Percentiles rank a stretch among this genome's conserved stretches.
Conservation (phyloP, 2,797 vertebrate genomes). For the Spinus olivaceus region DNA sequence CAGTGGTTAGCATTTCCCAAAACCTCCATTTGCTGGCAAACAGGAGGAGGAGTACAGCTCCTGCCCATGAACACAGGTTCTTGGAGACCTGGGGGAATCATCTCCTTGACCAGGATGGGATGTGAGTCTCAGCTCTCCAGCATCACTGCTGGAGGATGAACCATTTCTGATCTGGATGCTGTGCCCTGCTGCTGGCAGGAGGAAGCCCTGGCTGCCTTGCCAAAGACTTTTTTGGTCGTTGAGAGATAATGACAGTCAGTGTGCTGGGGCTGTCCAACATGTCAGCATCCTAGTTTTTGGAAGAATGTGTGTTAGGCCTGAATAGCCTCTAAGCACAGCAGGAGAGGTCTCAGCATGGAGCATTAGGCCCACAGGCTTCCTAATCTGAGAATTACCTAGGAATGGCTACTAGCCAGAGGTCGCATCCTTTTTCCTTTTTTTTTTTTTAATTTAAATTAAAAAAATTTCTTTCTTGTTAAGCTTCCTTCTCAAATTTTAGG, state of each 20-base stretch:
- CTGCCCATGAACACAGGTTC: neutral
- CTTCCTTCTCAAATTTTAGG: neutral
- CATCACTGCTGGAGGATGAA: neutral
- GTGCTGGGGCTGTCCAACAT: neutral
- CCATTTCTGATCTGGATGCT: neutral
- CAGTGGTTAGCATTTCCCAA: neutral
- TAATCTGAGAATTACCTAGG: neutral
- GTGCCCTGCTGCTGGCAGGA: neutral
- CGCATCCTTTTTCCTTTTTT: neutral
- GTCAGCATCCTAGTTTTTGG: neutral
- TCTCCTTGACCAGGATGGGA: neutral
- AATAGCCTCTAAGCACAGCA: neutral
- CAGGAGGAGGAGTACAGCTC: neutral
- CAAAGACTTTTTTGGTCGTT: neutral
- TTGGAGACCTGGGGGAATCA: neutral
- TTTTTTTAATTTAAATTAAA: neutral
- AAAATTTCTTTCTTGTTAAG: neutral
- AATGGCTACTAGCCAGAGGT: neutral
- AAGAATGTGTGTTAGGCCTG: neutral
- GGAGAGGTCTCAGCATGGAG: neutral
- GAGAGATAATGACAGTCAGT: neutral
- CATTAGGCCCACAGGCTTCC: neutral
- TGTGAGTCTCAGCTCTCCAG: accelerated
- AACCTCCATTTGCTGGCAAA: neutral
- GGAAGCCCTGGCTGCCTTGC: neutral